Base-by-base conservation (phyloP, 2,113 vertebrate genomes). In the Holacanthus passer region DNA sequence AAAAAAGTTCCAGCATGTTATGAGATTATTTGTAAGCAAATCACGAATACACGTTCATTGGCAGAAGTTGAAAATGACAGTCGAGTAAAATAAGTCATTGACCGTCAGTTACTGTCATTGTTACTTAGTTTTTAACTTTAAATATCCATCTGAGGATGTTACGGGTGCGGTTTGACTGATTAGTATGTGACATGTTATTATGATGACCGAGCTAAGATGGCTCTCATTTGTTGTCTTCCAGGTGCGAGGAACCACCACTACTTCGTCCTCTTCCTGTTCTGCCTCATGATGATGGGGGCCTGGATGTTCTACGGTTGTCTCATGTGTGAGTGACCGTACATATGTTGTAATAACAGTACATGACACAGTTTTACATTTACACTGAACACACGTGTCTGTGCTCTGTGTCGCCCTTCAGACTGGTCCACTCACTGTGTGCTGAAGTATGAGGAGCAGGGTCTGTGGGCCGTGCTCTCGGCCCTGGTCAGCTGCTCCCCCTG, bases 211-310 rank as follows among this genome's bases (percentile, higher is more conserved):
- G 19, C 19, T n/a, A 2, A 39, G 6, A 37, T 63, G 19, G 32
- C 73, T 53, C 6, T 58, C 7, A 1, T 45, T 3, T 67, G 2
- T 60, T 35, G 16, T 81, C 7, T 71, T 87, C 8, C 75, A 99
- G 98, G 97, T 70, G 89, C 96, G 66, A 97, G 97, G 88, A 99
- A 99, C 90, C 97, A 99, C 87, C 92, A 84, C 71, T 97, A 95
- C 92, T 99, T 96, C 79, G 63, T 99, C 7, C 87, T 96, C 48
- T 98, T 99, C 68, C 93, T 99, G 58, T 24, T 93, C 55, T 96
- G 95, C 53, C 87, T 99, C 12, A 45, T 83, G 0, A 0, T 96
- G 48, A 92, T 96, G n/a, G 87, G 96, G 79, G 76, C 74, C 73
- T 98, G 96, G 95, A 94, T 97, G 92, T 92, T 97, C 35, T 96